phyloP scores from a whole-genome alignment of 2,888 invertebrate genomes.

The Ormia ochracea region DNA sequence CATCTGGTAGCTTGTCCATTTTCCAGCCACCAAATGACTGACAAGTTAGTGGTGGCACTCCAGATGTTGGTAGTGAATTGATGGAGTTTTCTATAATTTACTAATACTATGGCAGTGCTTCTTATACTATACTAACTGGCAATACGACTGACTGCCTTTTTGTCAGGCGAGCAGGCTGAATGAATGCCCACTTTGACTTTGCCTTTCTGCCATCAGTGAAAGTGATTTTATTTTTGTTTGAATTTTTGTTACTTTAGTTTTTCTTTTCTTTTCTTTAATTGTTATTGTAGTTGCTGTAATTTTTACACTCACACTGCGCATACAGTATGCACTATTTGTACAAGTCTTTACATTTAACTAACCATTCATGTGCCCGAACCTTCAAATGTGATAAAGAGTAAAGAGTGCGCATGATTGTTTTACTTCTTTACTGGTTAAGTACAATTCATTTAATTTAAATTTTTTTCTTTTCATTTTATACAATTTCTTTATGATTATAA shows the following conservation, averaged over 20 bases:
- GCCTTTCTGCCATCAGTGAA: slow-evolving; percentile 68
- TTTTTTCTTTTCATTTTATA: slow-evolving; percentile 27
- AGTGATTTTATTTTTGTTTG: slow-evolving; percentile 74
- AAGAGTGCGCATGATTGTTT: slow-evolving; percentile 1
- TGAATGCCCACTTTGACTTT: slow-evolving; percentile 35
- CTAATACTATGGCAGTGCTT: neutral
- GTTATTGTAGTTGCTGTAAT: slow-evolving; percentile 7
- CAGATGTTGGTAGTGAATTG: neutral
- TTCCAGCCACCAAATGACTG: slow-evolving; percentile 11
- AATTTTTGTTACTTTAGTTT: slow-evolving; percentile 31
- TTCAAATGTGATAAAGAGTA: slow-evolving; percentile 11
- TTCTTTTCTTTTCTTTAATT: neutral
- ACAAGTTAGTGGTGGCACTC: neutral
- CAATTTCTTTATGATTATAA: slow-evolving; percentile 38
- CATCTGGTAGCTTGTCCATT: slow-evolving; percentile 14
- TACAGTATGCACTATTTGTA: neutral
- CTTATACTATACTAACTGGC: neutral
- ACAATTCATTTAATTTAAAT: slow-evolving; percentile 62
- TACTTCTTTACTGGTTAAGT: slow-evolving; percentile 38
- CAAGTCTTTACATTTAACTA: neutral
- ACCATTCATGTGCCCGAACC: neutral
- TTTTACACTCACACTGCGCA: slow-evolving; percentile 29
- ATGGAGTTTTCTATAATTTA: neutral
- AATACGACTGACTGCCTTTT: neutral
- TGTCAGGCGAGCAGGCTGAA: neutral